Conservation (phyloP, 2,797 vertebrate genomes). For the Amblyraja radiata region DNA sequence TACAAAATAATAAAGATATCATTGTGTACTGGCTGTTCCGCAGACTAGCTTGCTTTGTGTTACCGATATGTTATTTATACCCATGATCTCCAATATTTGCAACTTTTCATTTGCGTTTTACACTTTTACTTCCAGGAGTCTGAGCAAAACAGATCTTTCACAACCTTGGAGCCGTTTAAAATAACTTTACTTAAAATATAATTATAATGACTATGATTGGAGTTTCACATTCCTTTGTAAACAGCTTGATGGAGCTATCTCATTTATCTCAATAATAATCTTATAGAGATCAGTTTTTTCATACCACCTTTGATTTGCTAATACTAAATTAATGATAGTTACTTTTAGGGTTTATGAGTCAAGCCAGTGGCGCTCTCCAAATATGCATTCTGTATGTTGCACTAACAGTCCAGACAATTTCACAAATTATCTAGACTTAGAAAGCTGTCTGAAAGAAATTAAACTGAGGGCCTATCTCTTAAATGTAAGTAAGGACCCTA, state of each 20-base stretch:
- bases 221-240: neutral
- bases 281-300: neutral
- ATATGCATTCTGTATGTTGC: neutral
- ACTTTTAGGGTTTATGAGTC: neutral
- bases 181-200: neutral
- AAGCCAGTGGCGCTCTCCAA: neutral
- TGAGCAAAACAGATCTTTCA: neutral
- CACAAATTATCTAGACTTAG: neutral
- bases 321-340: neutral
- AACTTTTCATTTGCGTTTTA: neutral
- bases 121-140: neutral
- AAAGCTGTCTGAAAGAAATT: neutral
- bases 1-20: neutral
- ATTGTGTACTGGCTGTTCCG: neutral
- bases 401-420: neutral
- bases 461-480: neutral
- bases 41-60: neutral
- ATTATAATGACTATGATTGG: neutral
- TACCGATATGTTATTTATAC: neutral
- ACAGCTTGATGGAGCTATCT: neutral
- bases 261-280: neutral
- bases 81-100: neutral
- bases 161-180: neutral
- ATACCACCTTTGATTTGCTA: neutral
- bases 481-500: neutral